Evolutionary conservation across 2,888 invertebrate species (phyloP), one percentile per base, ranked within the genome.

Genomic region (Sthenelais limicola): DNA sequence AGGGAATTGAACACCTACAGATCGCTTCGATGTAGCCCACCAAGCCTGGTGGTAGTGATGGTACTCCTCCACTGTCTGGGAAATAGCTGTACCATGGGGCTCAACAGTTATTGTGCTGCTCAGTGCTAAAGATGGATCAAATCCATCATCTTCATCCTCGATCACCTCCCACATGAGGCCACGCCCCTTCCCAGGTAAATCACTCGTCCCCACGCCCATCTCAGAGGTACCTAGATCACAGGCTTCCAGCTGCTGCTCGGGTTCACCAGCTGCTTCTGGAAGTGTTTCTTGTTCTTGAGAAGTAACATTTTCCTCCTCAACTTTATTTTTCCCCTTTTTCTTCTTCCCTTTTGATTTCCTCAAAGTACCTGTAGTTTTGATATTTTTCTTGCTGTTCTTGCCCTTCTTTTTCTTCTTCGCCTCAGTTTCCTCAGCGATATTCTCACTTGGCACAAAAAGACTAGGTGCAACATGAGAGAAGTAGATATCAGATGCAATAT

Each of bases 41-140:
- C 62, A 62, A 2, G 62, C 62, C 38, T 62, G 62, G 38, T 62
- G 62, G 62, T 62, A 62, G 38, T 62, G 62, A 28, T 62, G 62
- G 62, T 62, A 62, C 62, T 62, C 62, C 38, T 62, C 62, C 62
- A 35, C 35, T 1, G 62, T 35, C 1, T 35, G 62, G 5, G 62
- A 62, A 3, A n/a, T 43, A 9, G 5, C 9, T 33, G 33, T 28
- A 28, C 30, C 15, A 12, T 56, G 62, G 3, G 38, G 9, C 38
- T 38, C 38, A 7, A 62, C 38, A 7, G 62, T 62, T 1, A 62
- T 38, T 12, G 38, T 35, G 24, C 62, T 62, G 24, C n/a, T 62
- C 9, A 62, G 62, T 21, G 15, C 38, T 18, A n/a, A n/a, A n/a
- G n/a, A n/a, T n/a, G n/a, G n/a, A n/a, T n/a, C n/a, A n/a, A n/a